Evolutionary conservation across 2,888 invertebrate genomes (phyloP), one percentile per base, ranked within the genome.

Genomic region (Harpagoxenus sublaevis): DNA sequence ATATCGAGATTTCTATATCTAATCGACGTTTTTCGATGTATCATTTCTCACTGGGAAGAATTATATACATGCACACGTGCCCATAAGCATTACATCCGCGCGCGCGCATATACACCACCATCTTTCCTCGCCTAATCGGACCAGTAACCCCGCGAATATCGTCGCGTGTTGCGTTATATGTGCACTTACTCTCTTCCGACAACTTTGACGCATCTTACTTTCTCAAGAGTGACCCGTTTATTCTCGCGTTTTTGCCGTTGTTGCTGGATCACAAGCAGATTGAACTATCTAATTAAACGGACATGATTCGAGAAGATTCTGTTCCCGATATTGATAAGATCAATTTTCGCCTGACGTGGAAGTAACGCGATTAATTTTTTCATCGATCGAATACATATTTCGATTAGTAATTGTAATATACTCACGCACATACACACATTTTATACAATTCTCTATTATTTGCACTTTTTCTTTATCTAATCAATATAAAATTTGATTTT

Each of bases 91-190:
- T 42, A 4, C 18, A 42, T 18, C 8, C 28, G 10, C 18, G 8
- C 75, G 0, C 31, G 12, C 31, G 6, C 10, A 12, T 23, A 5
- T 15, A 23, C 23, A 28, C 3, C 42, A 18, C 28, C 10, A 31
- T n/a, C 51, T 57, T 35, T 68, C 6, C 71, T 45, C 57, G 35
- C 4, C 48, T 81, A 81, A 81, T 81, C 79, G 74, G 74, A 60
- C 74, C 45, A 71, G 57, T 68, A 70, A 79, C 28, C 45, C 55
- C 28, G 73, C 45, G 35, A 48, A 60, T 0, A 23, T 18, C 35
- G 45, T 51, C 45, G 45, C 39, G 48, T 35, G 23, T 62, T 23
- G 35, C 39, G 2, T 53, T 51, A 28, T 53, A 18, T 65, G 23
- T 65, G 51, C 51, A 55, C 9, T 15, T 48, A 10, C 48, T 31